These are phyloP conservation scores for Crambe crambe DNA, from an alignment of 37 sponge, comb jelly and placozoan genomes.

Conservation along the genomic window DNA sequence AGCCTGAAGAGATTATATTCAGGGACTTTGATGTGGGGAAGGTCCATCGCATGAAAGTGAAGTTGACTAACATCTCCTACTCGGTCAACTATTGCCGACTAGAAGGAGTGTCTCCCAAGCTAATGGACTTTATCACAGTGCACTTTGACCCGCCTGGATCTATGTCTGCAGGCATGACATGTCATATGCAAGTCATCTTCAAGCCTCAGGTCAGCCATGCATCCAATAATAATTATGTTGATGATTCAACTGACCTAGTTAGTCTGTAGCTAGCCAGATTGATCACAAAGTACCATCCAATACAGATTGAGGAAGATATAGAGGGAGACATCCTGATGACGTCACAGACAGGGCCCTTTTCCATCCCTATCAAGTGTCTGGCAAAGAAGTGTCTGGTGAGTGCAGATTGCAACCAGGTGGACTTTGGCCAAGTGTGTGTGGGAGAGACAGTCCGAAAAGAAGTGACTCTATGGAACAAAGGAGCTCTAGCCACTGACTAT, in stretches of 20 bases:
- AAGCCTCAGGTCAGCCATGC: constrained; percentile 61
- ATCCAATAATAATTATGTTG: neutral
- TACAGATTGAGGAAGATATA: constrained; percentile 75
- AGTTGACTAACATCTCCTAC: constrained; percentile 96
- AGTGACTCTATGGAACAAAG: constrained; percentile 70
- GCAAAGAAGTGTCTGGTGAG: constrained; percentile 68
- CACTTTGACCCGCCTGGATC: constrained; percentile 88
- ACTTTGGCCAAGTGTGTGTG: constrained; percentile 83
- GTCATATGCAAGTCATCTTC: constrained; percentile 82
- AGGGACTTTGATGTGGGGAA: constrained; percentile 85
- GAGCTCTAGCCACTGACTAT: constrained; percentile 78
- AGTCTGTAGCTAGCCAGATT: too few species aligned
- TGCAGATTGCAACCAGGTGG: constrained; percentile 35
- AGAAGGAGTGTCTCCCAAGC: constrained; percentile 64
- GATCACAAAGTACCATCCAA: too few species aligned
- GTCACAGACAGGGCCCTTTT: constrained; percentile 91
- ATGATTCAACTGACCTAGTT: neutral
- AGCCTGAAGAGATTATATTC: constrained; percentile 81
- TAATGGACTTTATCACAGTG: constrained; percentile 74
- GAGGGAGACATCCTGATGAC: constrained; percentile 69
- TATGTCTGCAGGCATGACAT: constrained; percentile 94
- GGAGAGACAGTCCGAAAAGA: constrained; percentile 68
- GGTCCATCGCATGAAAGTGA: constrained; percentile 47
- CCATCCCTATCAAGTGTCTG: constrained; percentile 78
- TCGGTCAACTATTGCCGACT: constrained; percentile 85